These are phyloP conservation scores for Listronotus oregonensis DNA, from an alignment of 1,140 invertebrate genomes.

Conservation along the genomic window DNA sequence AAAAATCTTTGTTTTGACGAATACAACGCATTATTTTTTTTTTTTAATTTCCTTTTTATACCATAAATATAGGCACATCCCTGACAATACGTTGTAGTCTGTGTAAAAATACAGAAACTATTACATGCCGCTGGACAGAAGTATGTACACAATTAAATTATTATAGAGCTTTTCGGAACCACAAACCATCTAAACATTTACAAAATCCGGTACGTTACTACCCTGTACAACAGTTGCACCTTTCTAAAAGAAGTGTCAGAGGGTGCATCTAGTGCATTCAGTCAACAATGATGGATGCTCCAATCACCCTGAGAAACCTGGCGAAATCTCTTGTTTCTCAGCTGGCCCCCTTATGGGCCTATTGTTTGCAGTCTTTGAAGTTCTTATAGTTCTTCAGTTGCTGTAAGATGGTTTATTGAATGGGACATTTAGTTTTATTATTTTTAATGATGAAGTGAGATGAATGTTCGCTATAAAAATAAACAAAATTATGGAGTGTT, in stretches of 20 bases:
- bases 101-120: no score
- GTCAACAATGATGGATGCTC: conserved; percentile 28
- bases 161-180: no score
- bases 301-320: conserved; percentile 28
- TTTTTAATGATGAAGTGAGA: conserved; percentile 14
- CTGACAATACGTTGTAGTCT: no score
- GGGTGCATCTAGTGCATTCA: conserved; percentile 25
- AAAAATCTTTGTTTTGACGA: no score
- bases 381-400: conserved; percentile 21
- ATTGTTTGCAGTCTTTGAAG: conserved; percentile 18
- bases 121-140: no score
- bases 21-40: no score
- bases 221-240: conserved; percentile 12
- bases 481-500: background rate
- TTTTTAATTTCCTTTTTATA: no score
- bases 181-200: no score
- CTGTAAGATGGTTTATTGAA: background rate
- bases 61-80: no score
- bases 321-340: conserved; percentile 24
- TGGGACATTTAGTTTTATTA: conserved; percentile 17
- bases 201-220: no score
- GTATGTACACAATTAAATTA: no score
- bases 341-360: conserved; percentile 9
- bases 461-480: conserved; percentile 3
- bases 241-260: conserved; percentile 19